phyloP scores from a whole-genome alignment of 2,797 vertebrate genomes.

The Argentina silus region DNA sequence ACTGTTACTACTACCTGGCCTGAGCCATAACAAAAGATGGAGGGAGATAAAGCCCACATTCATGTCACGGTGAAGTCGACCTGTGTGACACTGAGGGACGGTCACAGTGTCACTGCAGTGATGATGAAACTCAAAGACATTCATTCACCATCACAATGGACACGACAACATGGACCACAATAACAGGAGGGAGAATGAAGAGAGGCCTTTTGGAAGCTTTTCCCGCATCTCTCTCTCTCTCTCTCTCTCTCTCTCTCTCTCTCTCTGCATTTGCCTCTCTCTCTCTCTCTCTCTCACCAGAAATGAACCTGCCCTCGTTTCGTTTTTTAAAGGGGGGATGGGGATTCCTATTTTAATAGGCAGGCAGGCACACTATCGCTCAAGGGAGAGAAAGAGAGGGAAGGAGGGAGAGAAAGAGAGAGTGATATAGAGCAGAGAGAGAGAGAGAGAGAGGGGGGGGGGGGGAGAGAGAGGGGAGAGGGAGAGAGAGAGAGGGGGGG shows the following conservation, averaged over 20 bases:
- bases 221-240: neutral
- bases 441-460: constrained; percentile 22
- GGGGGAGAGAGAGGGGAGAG: constrained; percentile 17
- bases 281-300: constrained; percentile 1
- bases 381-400: constrained; percentile 54
- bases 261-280: too few species aligned
- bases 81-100: constrained; percentile 10
- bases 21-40: neutral
- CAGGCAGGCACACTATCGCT: constrained; percentile 51
- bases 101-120: constrained; percentile 6
- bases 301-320: constrained; percentile 62
- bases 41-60: constrained; percentile 20
- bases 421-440: constrained; percentile 10
- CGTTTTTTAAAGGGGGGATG: constrained; percentile 39
- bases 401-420: constrained; percentile 19
- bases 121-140: constrained; percentile 20
- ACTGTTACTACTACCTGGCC: neutral
- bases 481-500: neutral
- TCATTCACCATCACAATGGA: constrained; percentile 18
- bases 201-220: neutral
- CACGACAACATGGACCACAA: neutral
- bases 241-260: constrained; percentile 8
- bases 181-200: neutral
- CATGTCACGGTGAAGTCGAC: constrained; percentile 1
- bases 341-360: constrained; percentile 65